Base-by-base conservation (phyloP, 2,113 vertebrate species). In the Macaca mulatta region DNA sequence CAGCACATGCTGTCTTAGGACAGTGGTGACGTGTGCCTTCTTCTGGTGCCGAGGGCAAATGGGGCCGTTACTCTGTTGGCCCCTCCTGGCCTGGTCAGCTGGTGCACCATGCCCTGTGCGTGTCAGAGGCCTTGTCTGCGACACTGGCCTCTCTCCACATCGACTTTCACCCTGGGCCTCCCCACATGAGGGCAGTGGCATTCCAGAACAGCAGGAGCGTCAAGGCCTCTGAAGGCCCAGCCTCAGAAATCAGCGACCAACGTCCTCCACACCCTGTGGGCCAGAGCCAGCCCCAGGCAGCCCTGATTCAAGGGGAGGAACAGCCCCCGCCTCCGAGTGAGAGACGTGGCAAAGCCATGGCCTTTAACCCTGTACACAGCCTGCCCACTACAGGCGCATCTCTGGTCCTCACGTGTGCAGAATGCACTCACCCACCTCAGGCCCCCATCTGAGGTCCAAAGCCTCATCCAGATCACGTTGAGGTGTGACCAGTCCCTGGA, bases 1-100 rank as follows among this genome's bases (percentile, higher is more conserved):
- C 48, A n/a, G 35, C 7, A 14, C 50, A 3, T 1, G 38, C 52
- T 43, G 1, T 78, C 74, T 18, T 12, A 0, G 43, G 38, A 35
- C 50, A 5, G n/a, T 8, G 3, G 43, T 6, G n/a, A 0, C 2
- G 0, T 40, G 4, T 16, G 59, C 5, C 61, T 2, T 61, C 22
- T 4, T 43, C 38, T 20, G 0, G 0, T n/a, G 40, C 7, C 2
- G n/a, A 3, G 45, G 9, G 16, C 2, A 5, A 35, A 7, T 8
- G 1, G 8, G 79, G n/a, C 35, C 6, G 7, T 30, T 27, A 2
- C 10, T 52, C 22, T 38, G 14, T 17, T 7, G 32, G 55, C 27
- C 82, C 85, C 20, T 57, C 17, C 48, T 30, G 27, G 40, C 78
- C 25, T 7, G 0, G 16, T 8, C 79, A 6, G 22, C 22, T 0